Percentiles rank a stretch among this genome's conserved stretches.
These are phyloP conservation scores for Girardinichthys multiradiatus DNA, from an alignment of 2,113 vertebrate genomes.

Conservation along the genomic window DNA sequence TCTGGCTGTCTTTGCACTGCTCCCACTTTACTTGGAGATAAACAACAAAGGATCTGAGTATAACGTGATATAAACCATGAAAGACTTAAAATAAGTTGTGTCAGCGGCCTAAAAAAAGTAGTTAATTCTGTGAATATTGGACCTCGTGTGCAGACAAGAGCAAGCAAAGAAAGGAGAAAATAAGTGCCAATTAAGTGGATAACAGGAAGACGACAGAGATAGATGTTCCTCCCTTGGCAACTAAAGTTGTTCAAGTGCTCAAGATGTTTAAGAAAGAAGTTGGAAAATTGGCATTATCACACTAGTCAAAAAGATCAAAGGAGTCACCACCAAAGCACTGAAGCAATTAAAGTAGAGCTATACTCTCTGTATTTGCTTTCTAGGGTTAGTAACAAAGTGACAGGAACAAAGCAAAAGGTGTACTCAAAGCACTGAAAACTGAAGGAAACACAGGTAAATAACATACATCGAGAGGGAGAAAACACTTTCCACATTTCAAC, in stretches of 20 bases:
- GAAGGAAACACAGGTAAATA: conserved; percentile 57
- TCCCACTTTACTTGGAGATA: conserved; percentile 23
- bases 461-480: conserved; percentile 38
- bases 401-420: conserved; percentile 6
- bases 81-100: conserved; percentile 26
- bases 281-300: conserved; percentile 51
- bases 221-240: conserved; percentile 49
- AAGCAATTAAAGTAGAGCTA: conserved; percentile 51
- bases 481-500: conserved; percentile 45
- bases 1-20: conserved; percentile 4
- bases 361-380: conserved; percentile 27
- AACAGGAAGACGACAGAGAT: conserved; percentile 46
- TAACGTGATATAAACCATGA: conserved; percentile 19
- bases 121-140: conserved; percentile 12
- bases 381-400: conserved; percentile 33
- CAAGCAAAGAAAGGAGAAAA: conserved; percentile 28
- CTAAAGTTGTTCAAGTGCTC: conserved; percentile 47
- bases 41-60: conserved; percentile 31
- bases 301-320: conserved; percentile 61
- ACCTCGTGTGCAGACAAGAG: conserved; percentile 12
- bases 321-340: conserved; percentile 45
- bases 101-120: conserved; percentile 9
- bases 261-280: conserved; percentile 43
- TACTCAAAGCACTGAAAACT: conserved; percentile 13
- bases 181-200: conserved; percentile 56